phyloP scores from a whole-genome alignment of 1,140 invertebrate genomes.

The Hestina assimilis region DNA sequence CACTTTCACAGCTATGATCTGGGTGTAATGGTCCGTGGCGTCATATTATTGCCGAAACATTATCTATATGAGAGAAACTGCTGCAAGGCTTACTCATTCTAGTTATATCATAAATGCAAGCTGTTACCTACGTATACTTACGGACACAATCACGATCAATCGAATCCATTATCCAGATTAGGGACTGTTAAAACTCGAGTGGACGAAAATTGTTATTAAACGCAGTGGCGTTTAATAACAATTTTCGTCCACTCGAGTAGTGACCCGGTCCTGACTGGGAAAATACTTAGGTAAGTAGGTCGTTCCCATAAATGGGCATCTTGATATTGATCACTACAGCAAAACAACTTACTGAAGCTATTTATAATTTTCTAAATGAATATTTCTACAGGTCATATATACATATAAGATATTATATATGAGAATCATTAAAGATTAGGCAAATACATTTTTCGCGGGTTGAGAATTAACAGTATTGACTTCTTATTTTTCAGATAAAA shows the following conservation, averaged over 20 bases:
- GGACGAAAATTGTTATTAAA: background rate
- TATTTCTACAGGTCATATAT: too few relatives aligned
- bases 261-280: background rate
- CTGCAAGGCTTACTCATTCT: background rate
- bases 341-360: background rate
- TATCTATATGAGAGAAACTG: background rate
- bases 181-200: background rate
- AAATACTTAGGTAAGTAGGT: conserved; percentile 2
- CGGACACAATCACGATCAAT: background rate
- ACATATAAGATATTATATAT: too few relatives aligned
- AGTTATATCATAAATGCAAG: background rate
- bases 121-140: background rate
- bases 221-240: too few relatives aligned
- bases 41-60: background rate
- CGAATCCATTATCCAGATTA: background rate
- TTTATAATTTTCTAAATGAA: background rate
- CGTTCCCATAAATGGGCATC: background rate
- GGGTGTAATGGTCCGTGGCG: conserved; percentile 2
- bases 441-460: too few relatives aligned
- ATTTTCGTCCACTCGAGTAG: too few relatives aligned
- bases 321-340: background rate
- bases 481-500: too few relatives aligned
- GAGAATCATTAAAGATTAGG: too few relatives aligned
- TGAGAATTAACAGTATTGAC: too few relatives aligned
- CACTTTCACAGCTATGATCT: conserved; percentile 15